Conservation (phyloP, 1,140 invertebrate species). For the Luehdorfia chinensis region DNA sequence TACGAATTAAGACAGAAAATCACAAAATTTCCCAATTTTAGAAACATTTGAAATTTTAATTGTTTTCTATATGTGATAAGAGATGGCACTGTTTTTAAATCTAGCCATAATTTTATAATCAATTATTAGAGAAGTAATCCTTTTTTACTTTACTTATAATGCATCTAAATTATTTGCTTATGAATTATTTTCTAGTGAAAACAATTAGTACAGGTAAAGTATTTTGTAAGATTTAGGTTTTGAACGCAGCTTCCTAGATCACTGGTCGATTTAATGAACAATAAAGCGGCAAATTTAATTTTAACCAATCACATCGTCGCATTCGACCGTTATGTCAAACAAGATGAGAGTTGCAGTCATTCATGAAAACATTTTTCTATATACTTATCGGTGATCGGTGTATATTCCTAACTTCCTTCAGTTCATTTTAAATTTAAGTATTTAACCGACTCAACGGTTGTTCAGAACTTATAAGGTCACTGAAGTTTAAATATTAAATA, state of each 20-base stretch:
- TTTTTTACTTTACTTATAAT: no score
- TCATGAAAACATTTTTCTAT: slow-evolving; percentile 37
- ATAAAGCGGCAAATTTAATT: slow-evolving; percentile 50
- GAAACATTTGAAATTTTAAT: no score
- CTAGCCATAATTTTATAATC: no score
- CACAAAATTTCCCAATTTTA: no score
- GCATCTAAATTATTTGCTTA: no score
- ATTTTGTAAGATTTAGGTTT: slow-evolving; percentile 6
- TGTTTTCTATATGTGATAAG: no score
- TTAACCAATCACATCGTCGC: slow-evolving; percentile 44
- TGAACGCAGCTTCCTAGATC: slow-evolving; percentile 50
- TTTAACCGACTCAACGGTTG: slow-evolving; percentile 59
- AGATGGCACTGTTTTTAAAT: no score
- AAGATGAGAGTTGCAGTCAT: slow-evolving; percentile 30
- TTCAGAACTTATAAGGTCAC: slow-evolving; percentile 38
- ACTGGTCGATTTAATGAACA: slow-evolving; percentile 45
- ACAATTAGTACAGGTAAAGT: no score
- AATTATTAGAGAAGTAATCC: no score
- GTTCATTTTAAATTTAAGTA: slow-evolving; percentile 53
- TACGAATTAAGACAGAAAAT: no score
- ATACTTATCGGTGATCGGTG: slow-evolving; percentile 22
- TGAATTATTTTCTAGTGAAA: no score
- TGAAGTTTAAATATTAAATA: slow-evolving; percentile 30
- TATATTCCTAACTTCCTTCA: slow-evolving; percentile 45
- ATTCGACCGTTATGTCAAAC: slow-evolving; percentile 48